Conservation (phyloP, 92 coral and sea anemone genomes). For the Epizoanthus scotinus region DNA sequence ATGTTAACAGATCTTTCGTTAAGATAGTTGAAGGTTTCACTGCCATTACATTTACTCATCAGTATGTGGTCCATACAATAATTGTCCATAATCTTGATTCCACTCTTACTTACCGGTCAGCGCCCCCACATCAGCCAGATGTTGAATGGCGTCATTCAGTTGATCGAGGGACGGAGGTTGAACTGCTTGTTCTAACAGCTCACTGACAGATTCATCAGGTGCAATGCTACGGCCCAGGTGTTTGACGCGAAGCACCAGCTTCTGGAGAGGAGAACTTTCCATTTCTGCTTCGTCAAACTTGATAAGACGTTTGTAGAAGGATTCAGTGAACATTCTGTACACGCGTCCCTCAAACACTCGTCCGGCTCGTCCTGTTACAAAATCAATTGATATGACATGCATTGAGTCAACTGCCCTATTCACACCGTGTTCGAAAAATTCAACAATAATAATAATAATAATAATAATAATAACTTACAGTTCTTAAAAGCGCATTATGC, state of each 20-base stretch:
- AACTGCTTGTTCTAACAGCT: constrained; percentile 26
- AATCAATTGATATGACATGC: background rate
- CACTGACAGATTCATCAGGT: background rate
- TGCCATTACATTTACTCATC: no score
- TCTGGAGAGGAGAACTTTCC: constrained; percentile 41
- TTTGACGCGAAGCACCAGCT: constrained; percentile 35
- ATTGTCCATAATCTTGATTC: background rate
- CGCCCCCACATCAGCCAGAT: constrained; percentile 35
- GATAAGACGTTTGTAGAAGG: constrained; percentile 3
- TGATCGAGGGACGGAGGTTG: constrained; percentile 37
- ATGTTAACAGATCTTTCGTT: no score
- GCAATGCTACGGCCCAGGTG: constrained; percentile 33
- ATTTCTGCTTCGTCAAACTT: constrained; percentile 43
- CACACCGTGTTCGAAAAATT: background rate
- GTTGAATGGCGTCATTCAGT: constrained; percentile 30
- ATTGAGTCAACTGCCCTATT: background rate
- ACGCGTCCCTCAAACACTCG: constrained; percentile 38
- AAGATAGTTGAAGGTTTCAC: no score
- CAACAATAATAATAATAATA: background rate
- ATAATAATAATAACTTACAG: no score
- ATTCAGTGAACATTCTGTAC: constrained; percentile 32
- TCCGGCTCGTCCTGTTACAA: constrained; percentile 38
- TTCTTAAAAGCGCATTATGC: no score
- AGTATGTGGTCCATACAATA: no score
- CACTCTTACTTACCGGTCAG: background rate